phyloP scores from a whole-genome alignment of 2,888 invertebrate genomes.

The Automeris io region DNA sequence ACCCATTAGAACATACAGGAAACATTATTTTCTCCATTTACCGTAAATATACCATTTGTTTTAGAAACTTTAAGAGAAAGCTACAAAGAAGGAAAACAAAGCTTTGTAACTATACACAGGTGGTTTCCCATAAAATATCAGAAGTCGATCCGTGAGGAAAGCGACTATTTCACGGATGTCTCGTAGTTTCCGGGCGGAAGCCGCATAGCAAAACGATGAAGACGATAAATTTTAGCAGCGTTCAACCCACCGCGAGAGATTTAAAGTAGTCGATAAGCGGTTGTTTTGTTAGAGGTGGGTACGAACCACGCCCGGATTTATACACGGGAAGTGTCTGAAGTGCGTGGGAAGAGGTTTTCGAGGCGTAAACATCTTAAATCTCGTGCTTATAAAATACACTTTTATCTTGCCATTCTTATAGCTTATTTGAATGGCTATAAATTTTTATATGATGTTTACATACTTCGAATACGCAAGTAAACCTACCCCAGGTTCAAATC shows the following conservation, averaged over 20 bases:
- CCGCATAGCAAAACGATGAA: conserved; percentile 33
- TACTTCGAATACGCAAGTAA: too few relatives aligned
- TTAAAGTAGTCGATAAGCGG: conserved; percentile 53
- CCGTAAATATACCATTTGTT: too few relatives aligned
- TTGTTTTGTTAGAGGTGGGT: conserved; percentile 38
- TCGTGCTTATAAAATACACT: not conserved
- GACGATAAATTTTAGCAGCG: conserved; percentile 40
- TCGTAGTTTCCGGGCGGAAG: conserved; percentile 22
- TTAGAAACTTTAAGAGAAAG: too few relatives aligned
- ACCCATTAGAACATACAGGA: too few relatives aligned
- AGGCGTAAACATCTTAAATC: conserved; percentile 15
- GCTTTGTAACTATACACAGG: not conserved
- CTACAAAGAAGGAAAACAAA: not conserved
- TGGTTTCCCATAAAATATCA: conserved; percentile 19
- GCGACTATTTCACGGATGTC: conserved; percentile 26
- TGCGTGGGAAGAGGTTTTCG: conserved; percentile 4
- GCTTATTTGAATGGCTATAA: too few relatives aligned
- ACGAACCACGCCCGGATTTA: conserved; percentile 14
- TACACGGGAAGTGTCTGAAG: conserved; percentile 10
- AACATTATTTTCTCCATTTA: too few relatives aligned
- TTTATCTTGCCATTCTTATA: not conserved
- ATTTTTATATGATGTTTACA: too few relatives aligned
- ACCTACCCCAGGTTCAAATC: too few relatives aligned
- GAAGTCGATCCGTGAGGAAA: conserved; percentile 21
- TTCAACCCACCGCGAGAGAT: conserved; percentile 53